phyloP scores from a whole-genome alignment of 2,113 vertebrate genomes.

The Hoplias malabaricus region DNA sequence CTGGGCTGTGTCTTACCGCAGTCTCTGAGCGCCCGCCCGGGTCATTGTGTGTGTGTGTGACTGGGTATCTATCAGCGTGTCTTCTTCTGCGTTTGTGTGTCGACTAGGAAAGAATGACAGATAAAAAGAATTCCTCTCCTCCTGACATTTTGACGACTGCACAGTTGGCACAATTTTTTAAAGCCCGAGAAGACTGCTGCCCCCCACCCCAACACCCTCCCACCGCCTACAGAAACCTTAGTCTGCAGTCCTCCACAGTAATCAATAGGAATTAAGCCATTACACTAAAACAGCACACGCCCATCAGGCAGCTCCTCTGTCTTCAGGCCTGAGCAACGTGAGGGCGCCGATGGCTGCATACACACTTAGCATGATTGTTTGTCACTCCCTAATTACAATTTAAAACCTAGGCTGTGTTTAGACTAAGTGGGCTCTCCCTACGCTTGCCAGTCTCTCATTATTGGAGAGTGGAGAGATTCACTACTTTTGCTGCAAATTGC shows the following conservation, averaged over 20 bases:
- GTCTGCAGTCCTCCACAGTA: not conserved
- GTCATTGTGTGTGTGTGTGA: not conserved
- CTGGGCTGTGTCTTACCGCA: not conserved
- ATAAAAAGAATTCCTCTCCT: constrained; percentile 5
- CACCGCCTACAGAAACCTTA: not conserved
- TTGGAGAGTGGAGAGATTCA: not conserved
- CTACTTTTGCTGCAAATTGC: constrained; percentile 3
- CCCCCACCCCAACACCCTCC: not conserved
- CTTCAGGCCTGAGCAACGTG: constrained; percentile 28
- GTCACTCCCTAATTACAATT: constrained; percentile 39
- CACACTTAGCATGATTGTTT: constrained; percentile 31
- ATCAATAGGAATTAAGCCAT: constrained; percentile 39
- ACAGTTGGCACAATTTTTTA: not conserved
- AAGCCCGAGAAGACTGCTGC: constrained; percentile 5
- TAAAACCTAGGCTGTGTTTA: constrained; percentile 28
- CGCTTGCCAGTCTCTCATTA: constrained; percentile 22
- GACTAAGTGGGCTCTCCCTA: constrained; percentile 18
- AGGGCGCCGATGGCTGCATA: not conserved
- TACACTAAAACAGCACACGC: constrained; percentile 25
- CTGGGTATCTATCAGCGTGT: not conserved
- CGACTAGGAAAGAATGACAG: not conserved
- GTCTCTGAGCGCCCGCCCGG: not conserved
- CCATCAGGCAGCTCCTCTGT: constrained; percentile 30
- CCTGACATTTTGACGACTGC: constrained; percentile 22
- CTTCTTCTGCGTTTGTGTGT: not conserved